Percentiles rank a stretch among this genome's conserved stretches.
These are phyloP conservation scores for Tethya wilhelma DNA, from an alignment of 37 sponge, comb jelly and placozoan genomes.

Conservation along the genomic window DNA sequence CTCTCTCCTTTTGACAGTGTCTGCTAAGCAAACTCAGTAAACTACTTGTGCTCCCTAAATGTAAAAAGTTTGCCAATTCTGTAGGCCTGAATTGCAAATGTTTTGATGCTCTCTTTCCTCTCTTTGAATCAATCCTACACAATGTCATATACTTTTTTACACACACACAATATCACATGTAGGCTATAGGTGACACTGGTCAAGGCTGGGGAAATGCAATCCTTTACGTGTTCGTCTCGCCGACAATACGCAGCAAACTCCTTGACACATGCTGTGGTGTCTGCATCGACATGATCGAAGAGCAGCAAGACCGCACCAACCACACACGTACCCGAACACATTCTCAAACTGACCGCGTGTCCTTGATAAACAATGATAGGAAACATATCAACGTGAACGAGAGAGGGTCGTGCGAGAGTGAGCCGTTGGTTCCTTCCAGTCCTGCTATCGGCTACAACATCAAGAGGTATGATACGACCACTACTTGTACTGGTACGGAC, in stretches of 20 bases:
- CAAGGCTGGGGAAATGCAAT: constrained; percentile 84
- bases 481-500: background rate
- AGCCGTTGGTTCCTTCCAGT: background rate
- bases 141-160: no score
- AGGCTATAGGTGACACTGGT: constrained; percentile 79
- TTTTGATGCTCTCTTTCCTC: no score
- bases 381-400: background rate
- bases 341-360: no score
- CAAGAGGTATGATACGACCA: constrained; percentile 26
- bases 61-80: no score
- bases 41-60: no score
- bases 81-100: no score
- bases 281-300: background rate
- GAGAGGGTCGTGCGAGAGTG: background rate
- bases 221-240: constrained; percentile 67
- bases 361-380: no score
- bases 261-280: background rate
- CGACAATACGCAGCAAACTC: constrained; percentile 37
- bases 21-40: no score
- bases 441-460: constrained; percentile 19
- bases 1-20: no score
- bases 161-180: no score
- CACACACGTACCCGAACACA: no score
- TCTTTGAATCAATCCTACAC: no score
- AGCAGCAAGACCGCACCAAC: background rate